phyloP scores from a whole-genome alignment of 2,113 vertebrate species.

The Elachura formosa region DNA sequence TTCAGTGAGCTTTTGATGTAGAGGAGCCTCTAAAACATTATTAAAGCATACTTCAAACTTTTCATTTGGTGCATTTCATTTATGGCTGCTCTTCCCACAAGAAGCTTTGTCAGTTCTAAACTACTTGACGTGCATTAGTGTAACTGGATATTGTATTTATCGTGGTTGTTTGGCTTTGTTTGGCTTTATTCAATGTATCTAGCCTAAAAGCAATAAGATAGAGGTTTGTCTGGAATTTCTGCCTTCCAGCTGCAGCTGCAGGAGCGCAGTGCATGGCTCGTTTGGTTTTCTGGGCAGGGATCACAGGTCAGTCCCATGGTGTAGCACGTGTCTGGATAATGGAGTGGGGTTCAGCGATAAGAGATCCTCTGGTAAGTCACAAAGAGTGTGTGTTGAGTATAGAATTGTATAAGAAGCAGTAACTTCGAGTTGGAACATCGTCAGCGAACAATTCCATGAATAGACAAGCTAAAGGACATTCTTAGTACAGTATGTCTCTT shows the following conservation, averaged over 20 bases:
- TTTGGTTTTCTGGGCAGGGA: slow-evolving; percentile 5
- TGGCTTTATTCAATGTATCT: neutral
- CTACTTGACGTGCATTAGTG: neutral
- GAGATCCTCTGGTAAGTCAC: neutral
- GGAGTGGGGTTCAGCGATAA: neutral
- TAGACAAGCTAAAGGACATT: neutral
- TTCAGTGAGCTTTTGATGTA: neutral
- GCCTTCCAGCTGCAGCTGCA: neutral
- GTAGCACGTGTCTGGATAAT: slow-evolving; percentile 8
- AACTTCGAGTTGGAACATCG: neutral
- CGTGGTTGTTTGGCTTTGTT: neutral
- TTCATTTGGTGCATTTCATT: neutral
- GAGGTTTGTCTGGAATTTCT: slow-evolving; percentile 13
- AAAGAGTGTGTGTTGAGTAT: neutral
- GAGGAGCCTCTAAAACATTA: neutral
- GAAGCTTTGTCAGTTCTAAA: neutral
- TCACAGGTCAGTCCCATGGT: slow-evolving; percentile 72
- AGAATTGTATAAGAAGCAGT: neutral
- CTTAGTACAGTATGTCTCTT: neutral
- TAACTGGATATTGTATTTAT: neutral
- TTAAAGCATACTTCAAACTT: neutral
- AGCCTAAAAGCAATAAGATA: neutral
- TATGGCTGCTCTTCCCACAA: neutral
- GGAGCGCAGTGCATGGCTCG: neutral
- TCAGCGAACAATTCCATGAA: neutral